A percentile compares a stretch with the other conserved stretches of the same genome.
Evolutionary conservation across 2,797 vertebrate genomes (phyloP).

Genomic region (Enteromius fasciolatus): DNA sequence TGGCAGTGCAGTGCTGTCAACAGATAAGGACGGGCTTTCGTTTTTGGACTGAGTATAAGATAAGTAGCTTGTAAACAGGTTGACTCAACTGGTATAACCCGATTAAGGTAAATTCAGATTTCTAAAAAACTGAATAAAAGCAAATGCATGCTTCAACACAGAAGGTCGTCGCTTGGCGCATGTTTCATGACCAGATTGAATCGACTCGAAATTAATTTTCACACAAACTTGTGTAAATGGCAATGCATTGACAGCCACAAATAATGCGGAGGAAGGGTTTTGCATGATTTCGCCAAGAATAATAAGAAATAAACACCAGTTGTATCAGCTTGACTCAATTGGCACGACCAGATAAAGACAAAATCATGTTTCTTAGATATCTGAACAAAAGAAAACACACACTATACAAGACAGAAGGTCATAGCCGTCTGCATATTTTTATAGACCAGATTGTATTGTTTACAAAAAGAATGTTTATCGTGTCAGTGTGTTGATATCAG

Average conservation of each 20-base stretch:
- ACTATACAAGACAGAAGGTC: not conserved
- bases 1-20: not conserved
- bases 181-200: not conserved
- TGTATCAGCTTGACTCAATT: not conserved
- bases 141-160: not conserved
- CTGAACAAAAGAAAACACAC: not conserved
- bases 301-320: not conserved
- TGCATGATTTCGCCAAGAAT: not conserved
- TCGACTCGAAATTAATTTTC: not conserved
- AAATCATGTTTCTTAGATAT: not conserved
- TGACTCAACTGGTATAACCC: not conserved
- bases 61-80: not conserved
- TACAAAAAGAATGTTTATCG: no score
- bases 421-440: not conserved
- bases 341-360: not conserved
- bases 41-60: not conserved
- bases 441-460: not conserved
- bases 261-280: not conserved
- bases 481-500: not conserved
- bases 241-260: not conserved
- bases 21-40: not conserved
- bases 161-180: not conserved
- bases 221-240: not conserved
- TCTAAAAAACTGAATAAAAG: not conserved
- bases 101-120: not conserved